Base-by-base conservation (phyloP, 2,888 invertebrate genomes). In the Brenthis ino region DNA sequence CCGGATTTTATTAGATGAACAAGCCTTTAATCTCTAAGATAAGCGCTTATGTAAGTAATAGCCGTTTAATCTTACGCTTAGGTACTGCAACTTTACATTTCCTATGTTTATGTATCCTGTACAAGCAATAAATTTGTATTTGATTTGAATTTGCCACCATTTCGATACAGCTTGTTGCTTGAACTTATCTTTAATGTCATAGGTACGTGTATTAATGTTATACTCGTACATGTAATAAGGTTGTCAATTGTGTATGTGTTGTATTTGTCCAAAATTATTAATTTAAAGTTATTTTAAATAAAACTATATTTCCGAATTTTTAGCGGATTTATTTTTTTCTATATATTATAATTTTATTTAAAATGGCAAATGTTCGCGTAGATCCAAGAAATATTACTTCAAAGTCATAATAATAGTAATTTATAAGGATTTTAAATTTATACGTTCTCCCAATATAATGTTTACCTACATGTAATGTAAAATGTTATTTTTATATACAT, bases 111-210 rank as follows among this genome's bases (percentile, higher is more conserved):
- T 63, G 16, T 63, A 63, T 28, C 14, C 51, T 43, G 51, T 33
- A 16, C 16, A 2, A 33, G 33, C 51, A 53, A 53, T 63, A 63
- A 63, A 53, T 63, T 63, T 16, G 37, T 53, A 16, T 61, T 51
- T 53, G n/a, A 53, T 63, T 63, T 63, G 53, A 63, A 63, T 63
- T 63, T 20, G 63, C 53, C 37, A 63, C 63, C 37, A 63, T 53
- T 63, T 53, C 37, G 12, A 33, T 8, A 43, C 0, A 43, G 3
- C 28, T 28, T 28, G 28, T 28, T 28, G 11, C 53, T 24, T 33
- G n/a, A 61, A 61, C 53, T 63, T 63, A 53, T 63, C 63, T 63
- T 43, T 43, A 43, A 43, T 43, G 37, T 11, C 3, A 8, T 43
- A 43, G 37, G 8, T 43, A 43, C 37, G 6, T 37, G 8, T 37